These are phyloP conservation scores for Chaenodraco wilsoni DNA, from an alignment of 2,797 vertebrate species.

Conservation along the genomic window DNA sequence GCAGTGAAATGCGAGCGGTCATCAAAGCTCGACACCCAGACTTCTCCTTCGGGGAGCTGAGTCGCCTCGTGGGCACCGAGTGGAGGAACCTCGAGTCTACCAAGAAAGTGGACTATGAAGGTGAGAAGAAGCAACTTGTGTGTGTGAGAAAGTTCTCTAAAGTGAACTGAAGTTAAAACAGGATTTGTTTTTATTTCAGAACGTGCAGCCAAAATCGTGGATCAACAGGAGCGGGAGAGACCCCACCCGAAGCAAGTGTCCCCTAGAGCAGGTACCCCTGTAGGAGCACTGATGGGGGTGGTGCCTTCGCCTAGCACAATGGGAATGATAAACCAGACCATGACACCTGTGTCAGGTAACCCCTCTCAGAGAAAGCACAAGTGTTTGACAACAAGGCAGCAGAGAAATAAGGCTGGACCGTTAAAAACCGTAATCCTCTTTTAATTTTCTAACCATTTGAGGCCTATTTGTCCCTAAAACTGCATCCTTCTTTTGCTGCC, in stretches of 20 bases:
- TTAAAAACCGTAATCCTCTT: conserved; percentile 46
- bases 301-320: conserved; percentile 98
- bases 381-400: conserved; percentile 77
- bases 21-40: conserved; percentile 98
- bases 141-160: not conserved
- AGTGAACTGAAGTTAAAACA: conserved; percentile 17
- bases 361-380: conserved; percentile 79
- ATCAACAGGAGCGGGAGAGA: conserved; percentile 97
- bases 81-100: conserved; percentile 96
- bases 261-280: conserved; percentile 98
- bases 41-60: conserved; percentile 98
- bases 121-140: conserved; percentile 73
- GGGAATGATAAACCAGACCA: conserved; percentile 99
- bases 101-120: conserved; percentile 99
- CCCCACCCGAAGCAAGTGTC: conserved; percentile 93
- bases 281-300: conserved; percentile 97
- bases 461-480: conserved; percentile 30
- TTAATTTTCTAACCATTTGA: conserved; percentile 40
- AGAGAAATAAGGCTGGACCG: conserved; percentile 73
- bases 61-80: conserved; percentile 97
- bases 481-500: conserved; percentile 57
- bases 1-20: conserved; percentile 98
- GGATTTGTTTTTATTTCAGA: conserved; percentile 81
- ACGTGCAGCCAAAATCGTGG: conserved; percentile 98
- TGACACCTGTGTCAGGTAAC: conserved; percentile 99